Evolutionary conservation across 2,888 invertebrate genomes (phyloP), one percentile per base, ranked within the genome.

Genomic region (Drosophila ustulata): DNA sequence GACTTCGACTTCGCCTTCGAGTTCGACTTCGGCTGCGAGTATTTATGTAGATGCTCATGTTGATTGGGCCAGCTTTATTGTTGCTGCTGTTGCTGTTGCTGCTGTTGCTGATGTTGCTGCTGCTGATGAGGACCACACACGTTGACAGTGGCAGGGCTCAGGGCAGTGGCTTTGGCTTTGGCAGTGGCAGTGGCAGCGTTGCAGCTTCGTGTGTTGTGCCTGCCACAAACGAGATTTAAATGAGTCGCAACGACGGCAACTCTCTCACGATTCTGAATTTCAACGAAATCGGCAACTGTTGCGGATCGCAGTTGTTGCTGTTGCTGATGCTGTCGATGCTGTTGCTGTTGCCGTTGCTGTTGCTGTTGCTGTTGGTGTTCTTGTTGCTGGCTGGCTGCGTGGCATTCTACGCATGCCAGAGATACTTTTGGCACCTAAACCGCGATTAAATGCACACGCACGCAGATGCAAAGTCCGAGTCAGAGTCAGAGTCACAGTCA

Each of bases 371-470:
- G 63, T 7, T 39, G 43, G 2, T 59, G 53, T 6, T 64, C 57
- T 3, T 52, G 72, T 1, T 77, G 62, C 2, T 68, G 66, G 18
- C 18, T 18, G 18, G 18, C 41, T 66, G 73, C 65, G 64, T 53
- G 69, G 85, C 83, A 86, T 85, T 82, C 87, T 79, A 80, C 84
- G 87, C 87, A 86, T 86, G 82, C 87, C 87, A 66, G 65, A 88
- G 89, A 86, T 89, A 86, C 89, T 89, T 86, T 86, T 89, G 88
- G 86, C 89, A 86, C 89, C 86, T 86, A 77, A 75, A 71, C 81
- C 76, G 71, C 73, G 89, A 89, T 88, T 86, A 86, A 86, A 86
- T 88, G 80, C 89, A 78, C 86, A 85, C 75, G 75, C 82, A 78
- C 65, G 61, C 47, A 47, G 39, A 11, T 32, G 47, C 47, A 34